Evolutionary conservation across 2,888 invertebrate species (phyloP).

Genomic region (Drosophila nigritarsus): DNA sequence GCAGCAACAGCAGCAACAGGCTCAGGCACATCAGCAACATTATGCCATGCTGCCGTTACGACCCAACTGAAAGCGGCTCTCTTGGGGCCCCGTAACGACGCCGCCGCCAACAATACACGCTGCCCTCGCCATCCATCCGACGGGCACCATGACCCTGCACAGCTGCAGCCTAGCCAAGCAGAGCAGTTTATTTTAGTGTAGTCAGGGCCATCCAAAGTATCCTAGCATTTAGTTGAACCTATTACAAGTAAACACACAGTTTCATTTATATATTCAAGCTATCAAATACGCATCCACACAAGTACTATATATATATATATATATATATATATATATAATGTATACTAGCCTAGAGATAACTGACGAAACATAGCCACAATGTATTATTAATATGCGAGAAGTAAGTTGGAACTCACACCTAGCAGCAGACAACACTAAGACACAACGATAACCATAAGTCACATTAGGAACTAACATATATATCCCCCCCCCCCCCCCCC

Average conservation of each 20-base stretch:
- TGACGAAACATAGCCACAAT: conserved; percentile 57
- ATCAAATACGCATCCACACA: conserved; percentile 4
- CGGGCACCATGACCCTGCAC: conserved; percentile 76
- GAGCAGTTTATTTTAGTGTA: conserved; percentile 67
- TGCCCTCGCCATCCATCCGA: conserved; percentile 64
- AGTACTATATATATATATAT: conserved; percentile 4
- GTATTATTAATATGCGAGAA: conserved; percentile 60
- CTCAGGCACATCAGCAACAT: conserved; percentile 79
- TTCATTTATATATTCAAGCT: conserved; percentile 29
- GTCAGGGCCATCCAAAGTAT: conserved; percentile 71
- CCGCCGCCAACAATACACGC: conserved; percentile 67
- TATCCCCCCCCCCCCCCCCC: neutral
- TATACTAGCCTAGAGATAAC: conserved; percentile 17
- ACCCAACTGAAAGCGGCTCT: conserved; percentile 82
- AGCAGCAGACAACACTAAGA: conserved; percentile 56
- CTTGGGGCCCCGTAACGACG: conserved; percentile 78
- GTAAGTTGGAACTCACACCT: conserved; percentile 69
- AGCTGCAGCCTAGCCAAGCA: conserved; percentile 77
- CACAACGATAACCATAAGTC: conserved; percentile 32
- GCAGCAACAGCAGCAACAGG: conserved; percentile 64
- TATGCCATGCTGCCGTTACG: conserved; percentile 83
- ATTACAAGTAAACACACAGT: conserved; percentile 3
- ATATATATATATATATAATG: neutral
- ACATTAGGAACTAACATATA: conserved; percentile 1
- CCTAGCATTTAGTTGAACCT: conserved; percentile 54